Evolutionary conservation across 2,888 invertebrate species (phyloP).

Genomic region (Eutolmus rufibarbis): DNA sequence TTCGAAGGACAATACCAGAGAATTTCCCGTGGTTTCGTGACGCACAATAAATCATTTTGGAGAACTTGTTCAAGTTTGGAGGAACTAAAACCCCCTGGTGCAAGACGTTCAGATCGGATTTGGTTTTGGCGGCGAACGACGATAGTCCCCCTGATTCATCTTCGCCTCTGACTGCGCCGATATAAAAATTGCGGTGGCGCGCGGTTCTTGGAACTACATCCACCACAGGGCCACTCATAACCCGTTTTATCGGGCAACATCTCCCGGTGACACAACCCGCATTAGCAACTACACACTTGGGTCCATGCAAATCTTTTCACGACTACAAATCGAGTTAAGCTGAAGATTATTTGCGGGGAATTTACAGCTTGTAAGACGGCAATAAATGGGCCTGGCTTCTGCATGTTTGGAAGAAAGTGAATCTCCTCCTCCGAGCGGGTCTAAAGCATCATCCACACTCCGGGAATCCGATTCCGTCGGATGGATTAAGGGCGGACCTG

Average conservation of each 20-base stretch:
- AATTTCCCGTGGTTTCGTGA: neutral
- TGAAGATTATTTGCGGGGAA: slow-evolving; percentile 41
- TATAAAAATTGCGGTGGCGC: neutral
- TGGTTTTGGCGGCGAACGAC: neutral
- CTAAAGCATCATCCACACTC: neutral
- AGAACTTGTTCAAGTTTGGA: neutral
- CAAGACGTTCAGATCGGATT: neutral
- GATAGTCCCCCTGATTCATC: neutral
- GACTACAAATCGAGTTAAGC: slow-evolving; percentile 37
- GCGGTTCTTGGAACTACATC: neutral
- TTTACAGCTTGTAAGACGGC: slow-evolving; percentile 42
- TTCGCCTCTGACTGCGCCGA: neutral
- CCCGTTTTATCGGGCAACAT: slow-evolving; percentile 2
- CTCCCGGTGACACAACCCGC: slow-evolving; percentile 18
- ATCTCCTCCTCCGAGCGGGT: neutral
- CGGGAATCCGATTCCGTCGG: neutral
- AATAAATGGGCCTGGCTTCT: slow-evolving; percentile 19
- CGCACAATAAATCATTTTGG: neutral
- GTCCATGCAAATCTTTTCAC: slow-evolving; percentile 24
- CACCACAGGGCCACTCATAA: neutral
- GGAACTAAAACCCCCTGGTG: neutral
- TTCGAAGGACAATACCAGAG: slow-evolving; percentile 10
- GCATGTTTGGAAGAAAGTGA: slow-evolving; percentile 38
- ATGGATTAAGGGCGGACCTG: neutral
- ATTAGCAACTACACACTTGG: neutral